Conservation (phyloP, 2,113 vertebrate genomes). For the Bagarius yarrelli region DNA sequence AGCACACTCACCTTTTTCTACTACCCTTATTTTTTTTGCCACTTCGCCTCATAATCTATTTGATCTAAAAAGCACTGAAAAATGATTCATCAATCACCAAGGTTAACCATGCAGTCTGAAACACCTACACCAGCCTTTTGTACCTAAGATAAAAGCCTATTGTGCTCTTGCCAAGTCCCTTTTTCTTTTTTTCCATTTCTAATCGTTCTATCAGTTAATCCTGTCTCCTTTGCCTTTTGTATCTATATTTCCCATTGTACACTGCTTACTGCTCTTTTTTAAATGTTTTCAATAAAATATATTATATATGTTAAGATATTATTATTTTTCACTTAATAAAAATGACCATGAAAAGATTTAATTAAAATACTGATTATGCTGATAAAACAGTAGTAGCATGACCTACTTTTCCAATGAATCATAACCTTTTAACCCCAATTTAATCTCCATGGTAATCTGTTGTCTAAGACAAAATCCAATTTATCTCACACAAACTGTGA, state of each 20-base stretch:
- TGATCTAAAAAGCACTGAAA: conserved; percentile 71
- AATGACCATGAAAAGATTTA: too few relatives aligned
- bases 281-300: conserved; percentile 77
- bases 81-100: too few relatives aligned
- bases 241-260: conserved; percentile 54
- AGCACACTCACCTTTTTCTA: too few relatives aligned
- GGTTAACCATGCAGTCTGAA: not conserved
- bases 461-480: too few relatives aligned
- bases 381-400: too few relatives aligned
- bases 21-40: too few relatives aligned
- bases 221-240: conserved; percentile 81
- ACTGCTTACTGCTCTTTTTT: conserved; percentile 64
- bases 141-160: conserved; percentile 73
- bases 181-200: conserved; percentile 78
- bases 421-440: too few relatives aligned
- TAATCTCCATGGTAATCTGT: too few relatives aligned
- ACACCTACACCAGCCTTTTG: not conserved
- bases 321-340: too few relatives aligned
- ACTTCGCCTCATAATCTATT: conserved; percentile 74
- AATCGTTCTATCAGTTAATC: conserved; percentile 81
- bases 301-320: not conserved
- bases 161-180: conserved; percentile 76
- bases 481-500: too few relatives aligned
- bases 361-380: too few relatives aligned
- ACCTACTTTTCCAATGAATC: too few relatives aligned